Evolutionary conservation across 1,140 invertebrate genomes (phyloP).

Genomic region (Druon quercuslanigerum): DNA sequence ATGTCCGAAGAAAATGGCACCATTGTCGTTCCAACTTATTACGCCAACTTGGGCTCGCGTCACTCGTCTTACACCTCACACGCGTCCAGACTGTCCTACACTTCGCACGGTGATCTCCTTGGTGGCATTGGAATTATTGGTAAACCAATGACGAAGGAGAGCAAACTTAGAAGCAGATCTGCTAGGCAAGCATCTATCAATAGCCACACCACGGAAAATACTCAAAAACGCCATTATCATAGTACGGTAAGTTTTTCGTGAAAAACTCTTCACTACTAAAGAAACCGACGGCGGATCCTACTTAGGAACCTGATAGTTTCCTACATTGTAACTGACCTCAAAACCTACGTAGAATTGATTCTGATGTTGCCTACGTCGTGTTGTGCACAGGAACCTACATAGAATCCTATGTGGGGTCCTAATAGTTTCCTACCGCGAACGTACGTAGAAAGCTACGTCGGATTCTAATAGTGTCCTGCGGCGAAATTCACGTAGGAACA

Average conservation of each 20-base stretch:
- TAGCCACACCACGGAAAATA: slow-evolving; percentile 79
- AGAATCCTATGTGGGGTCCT: too few relatives aligned
- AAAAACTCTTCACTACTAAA: background rate
- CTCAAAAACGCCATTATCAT: slow-evolving; percentile 84
- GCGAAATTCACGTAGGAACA: too few relatives aligned
- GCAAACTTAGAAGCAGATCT: slow-evolving; percentile 85
- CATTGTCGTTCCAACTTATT: slow-evolving; percentile 93
- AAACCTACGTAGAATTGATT: too few relatives aligned
- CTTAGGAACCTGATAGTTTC: too few relatives aligned
- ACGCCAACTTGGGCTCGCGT: slow-evolving; percentile 88
- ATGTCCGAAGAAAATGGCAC: slow-evolving; percentile 98
- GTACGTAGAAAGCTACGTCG: too few relatives aligned
- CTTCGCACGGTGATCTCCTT: slow-evolving; percentile 92
- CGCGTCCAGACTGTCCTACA: slow-evolving; percentile 93
- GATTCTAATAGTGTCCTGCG: too few relatives aligned
- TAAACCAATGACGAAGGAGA: slow-evolving; percentile 88
- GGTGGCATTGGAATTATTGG: slow-evolving; percentile 82
- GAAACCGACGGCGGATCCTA: too few relatives aligned
- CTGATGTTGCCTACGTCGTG: too few relatives aligned
- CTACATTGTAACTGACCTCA: too few relatives aligned
- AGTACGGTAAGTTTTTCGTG: slow-evolving; percentile 62
- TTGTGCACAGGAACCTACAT: too few relatives aligned
- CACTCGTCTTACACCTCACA: slow-evolving; percentile 97
- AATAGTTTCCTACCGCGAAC: too few relatives aligned
- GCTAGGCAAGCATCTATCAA: slow-evolving; percentile 80